These are phyloP conservation scores for Dichetophora obliterata DNA, from an alignment of 2,888 invertebrate species.

Conservation along the genomic window DNA sequence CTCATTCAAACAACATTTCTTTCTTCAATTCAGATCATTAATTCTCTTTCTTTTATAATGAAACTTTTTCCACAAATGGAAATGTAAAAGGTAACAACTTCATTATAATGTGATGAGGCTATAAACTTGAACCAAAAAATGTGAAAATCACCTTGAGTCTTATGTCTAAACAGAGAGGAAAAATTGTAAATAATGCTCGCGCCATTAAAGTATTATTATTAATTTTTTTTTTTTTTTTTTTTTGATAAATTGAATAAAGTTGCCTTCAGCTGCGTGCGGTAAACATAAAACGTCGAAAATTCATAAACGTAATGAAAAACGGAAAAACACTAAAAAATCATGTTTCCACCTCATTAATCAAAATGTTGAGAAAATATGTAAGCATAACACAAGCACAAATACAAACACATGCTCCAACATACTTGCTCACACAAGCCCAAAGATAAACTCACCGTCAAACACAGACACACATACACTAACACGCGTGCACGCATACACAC, in stretches of 20 bases:
- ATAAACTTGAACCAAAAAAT: too few relatives aligned
- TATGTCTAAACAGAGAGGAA: too few relatives aligned
- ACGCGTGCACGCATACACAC: background rate
- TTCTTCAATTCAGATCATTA: too few relatives aligned
- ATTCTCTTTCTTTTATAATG: too few relatives aligned
- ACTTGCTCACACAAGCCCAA: background rate
- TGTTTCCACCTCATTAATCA: constrained; percentile 53
- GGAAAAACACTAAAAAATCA: constrained; percentile 40
- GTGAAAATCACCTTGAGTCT: too few relatives aligned
- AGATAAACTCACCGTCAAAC: background rate
- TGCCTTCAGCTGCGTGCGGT: constrained; percentile 16
- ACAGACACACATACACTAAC: background rate
- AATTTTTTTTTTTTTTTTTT: too few relatives aligned
- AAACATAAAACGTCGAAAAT: constrained; percentile 30
- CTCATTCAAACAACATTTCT: too few relatives aligned
- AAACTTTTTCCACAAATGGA: too few relatives aligned
- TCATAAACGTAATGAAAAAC: constrained; percentile 39
- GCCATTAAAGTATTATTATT: too few relatives aligned
- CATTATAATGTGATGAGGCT: too few relatives aligned
- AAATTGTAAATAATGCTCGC: too few relatives aligned
- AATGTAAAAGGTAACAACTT: too few relatives aligned
- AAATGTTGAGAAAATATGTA: constrained; percentile 26
- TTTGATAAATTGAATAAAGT: background rate
- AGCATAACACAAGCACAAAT: background rate
- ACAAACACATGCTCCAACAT: background rate